A percentile compares a stretch with the other conserved stretches of the same genome.
Conservation (phyloP, 2,888 invertebrate species). For the Drosophila kanekoi region DNA sequence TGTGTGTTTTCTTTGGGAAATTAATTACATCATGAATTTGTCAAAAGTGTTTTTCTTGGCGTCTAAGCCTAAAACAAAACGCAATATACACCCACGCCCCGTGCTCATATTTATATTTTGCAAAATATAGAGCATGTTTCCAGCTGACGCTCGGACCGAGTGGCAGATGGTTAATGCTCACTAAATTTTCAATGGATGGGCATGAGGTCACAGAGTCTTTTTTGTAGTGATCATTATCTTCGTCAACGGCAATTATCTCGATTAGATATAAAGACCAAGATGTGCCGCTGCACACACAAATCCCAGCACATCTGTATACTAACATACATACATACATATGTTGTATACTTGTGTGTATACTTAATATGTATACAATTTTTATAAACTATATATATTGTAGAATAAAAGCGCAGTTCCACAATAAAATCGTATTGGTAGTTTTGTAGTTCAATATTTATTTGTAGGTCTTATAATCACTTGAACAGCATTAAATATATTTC, state of each 20-base stretch:
- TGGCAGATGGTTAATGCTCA: slow-evolving; percentile 58
- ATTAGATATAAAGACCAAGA: slow-evolving; percentile 14
- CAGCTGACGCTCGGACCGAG: slow-evolving; percentile 16
- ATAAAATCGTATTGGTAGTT: not conserved
- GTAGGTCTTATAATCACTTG: not conserved
- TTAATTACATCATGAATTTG: slow-evolving; percentile 78
- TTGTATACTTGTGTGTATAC: too few relatives aligned
- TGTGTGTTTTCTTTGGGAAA: slow-evolving; percentile 48
- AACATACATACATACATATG: too few relatives aligned
- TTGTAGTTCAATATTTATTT: not conserved
- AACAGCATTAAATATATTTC: not conserved
- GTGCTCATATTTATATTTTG: slow-evolving; percentile 21
- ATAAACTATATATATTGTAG: not conserved
- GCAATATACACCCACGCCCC: slow-evolving; percentile 17
- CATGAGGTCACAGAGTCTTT: slow-evolving; percentile 68
- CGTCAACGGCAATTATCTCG: slow-evolving; percentile 37
- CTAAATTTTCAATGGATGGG: slow-evolving; percentile 41
- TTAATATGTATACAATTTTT: too few relatives aligned
- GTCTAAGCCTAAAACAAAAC: slow-evolving; percentile 11
- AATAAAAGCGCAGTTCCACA: not conserved
- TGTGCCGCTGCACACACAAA: slow-evolving; percentile 11
- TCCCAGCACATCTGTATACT: not conserved
- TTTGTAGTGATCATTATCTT: slow-evolving; percentile 51
- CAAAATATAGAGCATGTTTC: slow-evolving; percentile 39
- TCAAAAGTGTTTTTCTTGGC: slow-evolving; percentile 56